phyloP scores from a whole-genome alignment of 2,113 vertebrate species.

The Anhinga rufa region DNA sequence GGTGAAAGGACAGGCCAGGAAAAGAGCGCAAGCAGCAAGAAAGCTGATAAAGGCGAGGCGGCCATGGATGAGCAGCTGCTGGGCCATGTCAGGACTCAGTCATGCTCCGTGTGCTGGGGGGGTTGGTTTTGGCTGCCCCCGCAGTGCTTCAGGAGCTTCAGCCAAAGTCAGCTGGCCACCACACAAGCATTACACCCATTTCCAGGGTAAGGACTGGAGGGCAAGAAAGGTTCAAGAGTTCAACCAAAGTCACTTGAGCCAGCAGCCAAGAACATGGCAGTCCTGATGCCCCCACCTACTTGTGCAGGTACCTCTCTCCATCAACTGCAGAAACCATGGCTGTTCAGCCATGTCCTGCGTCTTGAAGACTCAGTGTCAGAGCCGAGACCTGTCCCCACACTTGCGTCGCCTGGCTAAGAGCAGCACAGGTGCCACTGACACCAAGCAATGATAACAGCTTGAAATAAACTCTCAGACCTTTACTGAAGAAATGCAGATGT shows the following conservation, averaged over 20 bases:
- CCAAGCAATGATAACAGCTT: rapidly evolving
- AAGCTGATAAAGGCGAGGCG: background rate
- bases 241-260: background rate
- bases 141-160: background rate
- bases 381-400: rapidly evolving
- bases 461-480: background rate
- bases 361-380: background rate
- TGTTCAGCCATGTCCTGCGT: background rate
- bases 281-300: background rate
- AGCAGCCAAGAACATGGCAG: background rate
- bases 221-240: background rate
- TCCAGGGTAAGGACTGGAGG: background rate
- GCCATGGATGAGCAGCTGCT: background rate
- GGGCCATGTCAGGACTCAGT: background rate
- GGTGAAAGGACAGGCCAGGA: slow-evolving; percentile 46
- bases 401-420: rapidly evolving
- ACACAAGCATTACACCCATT: background rate
- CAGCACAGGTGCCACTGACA: background rate
- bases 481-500: background rate
- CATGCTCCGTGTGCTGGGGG: background rate
- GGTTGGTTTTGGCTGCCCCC: background rate
- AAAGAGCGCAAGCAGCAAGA: background rate
- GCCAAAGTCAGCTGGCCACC: background rate
- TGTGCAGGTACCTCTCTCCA: background rate
- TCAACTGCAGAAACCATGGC: rapidly evolving